Base-by-base conservation (phyloP, 2,888 invertebrate species). In the Meliscaeva auricollis region DNA sequence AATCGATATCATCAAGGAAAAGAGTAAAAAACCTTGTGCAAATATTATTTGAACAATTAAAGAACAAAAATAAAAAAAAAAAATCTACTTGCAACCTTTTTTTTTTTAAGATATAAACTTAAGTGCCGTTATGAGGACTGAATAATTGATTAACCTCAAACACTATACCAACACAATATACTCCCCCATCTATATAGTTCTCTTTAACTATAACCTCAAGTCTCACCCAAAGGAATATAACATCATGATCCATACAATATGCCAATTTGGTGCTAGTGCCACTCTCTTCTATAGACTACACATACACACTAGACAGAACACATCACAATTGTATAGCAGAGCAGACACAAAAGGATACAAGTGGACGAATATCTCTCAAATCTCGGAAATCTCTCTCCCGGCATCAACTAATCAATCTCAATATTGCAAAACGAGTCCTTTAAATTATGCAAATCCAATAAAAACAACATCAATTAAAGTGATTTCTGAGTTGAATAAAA, bases 401-500 rank as follows among this genome's bases (percentile, higher is more conserved):
- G 15, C 46, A 75, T 41, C 78, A 72, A 78, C 76, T 72, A 82
- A 74, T 83, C 78, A 83, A 78, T 83, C 62, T 78, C 73, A 64
- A 74, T 83, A 64, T 69, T 54, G 66, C 72, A 64, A 64, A 69
- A 60, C 52, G 56, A 72, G 58, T 79, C 52, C 64, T 60, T 35
- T 80, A 54, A 81, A 81, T 77, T 85, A 85, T 85, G 85, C 76
- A 85, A 85, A 81, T 81, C 74, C 69, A 77, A 85, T 80, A 48
- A 73, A 78, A 81, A 76, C 80, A 76, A 85, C 60, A 76, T 69
- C 85, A 76, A 73, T 80, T 80, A 76, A 83, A 85, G 73, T 56
- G 80, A 80, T 76, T 85, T 62, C 80, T 72, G 70, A 76, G 75
- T 58, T 76, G 70, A 58, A 80, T 80, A 69, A 58, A 74, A 64